Conservation (phyloP, 2,888 invertebrate species). For the Cheilosia impressa region DNA sequence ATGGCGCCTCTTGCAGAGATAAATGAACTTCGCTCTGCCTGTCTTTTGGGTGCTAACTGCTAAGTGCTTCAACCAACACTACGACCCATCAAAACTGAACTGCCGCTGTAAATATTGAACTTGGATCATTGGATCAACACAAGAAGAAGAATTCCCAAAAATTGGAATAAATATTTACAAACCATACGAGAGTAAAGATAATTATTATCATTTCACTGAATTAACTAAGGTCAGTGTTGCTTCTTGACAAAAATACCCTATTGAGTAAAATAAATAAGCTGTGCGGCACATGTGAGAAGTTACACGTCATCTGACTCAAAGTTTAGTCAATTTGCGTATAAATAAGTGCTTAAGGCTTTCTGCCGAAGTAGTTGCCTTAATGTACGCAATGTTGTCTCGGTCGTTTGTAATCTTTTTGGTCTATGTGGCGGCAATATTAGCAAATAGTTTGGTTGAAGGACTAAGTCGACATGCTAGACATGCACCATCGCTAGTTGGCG, state of each 20-base stretch:
- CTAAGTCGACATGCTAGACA: not conserved
- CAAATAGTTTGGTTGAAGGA: constrained; percentile 10
- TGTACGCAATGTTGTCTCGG: constrained; percentile 42
- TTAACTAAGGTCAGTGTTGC: constrained; percentile 26
- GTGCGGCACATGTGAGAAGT: not conserved
- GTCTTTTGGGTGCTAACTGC: constrained; percentile 8
- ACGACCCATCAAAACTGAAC: constrained; percentile 2
- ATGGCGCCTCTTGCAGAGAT: not conserved
- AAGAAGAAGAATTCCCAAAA: constrained; percentile 13
- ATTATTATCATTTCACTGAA: constrained; percentile 11
- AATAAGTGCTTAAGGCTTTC: constrained; percentile 48
- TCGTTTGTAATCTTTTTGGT: constrained; percentile 22
- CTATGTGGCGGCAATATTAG: not conserved
- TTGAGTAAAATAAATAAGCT: constrained; percentile 18
- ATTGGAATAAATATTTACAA: constrained; percentile 47
- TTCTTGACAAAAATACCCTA: not conserved
- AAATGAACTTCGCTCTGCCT: not conserved
- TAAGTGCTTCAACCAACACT: constrained; percentile 37
- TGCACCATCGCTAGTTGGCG: constrained; percentile 24
- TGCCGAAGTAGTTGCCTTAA: constrained; percentile 31
- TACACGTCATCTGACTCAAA: constrained; percentile 11
- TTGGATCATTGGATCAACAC: constrained; percentile 12
- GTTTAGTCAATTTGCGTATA: constrained; percentile 39
- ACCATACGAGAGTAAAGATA: constrained; percentile 15
- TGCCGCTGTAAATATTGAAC: constrained; percentile 27